Conservation (phyloP, 2,113 vertebrate genomes). For the Cryptomyrus ogoouensis region DNA sequence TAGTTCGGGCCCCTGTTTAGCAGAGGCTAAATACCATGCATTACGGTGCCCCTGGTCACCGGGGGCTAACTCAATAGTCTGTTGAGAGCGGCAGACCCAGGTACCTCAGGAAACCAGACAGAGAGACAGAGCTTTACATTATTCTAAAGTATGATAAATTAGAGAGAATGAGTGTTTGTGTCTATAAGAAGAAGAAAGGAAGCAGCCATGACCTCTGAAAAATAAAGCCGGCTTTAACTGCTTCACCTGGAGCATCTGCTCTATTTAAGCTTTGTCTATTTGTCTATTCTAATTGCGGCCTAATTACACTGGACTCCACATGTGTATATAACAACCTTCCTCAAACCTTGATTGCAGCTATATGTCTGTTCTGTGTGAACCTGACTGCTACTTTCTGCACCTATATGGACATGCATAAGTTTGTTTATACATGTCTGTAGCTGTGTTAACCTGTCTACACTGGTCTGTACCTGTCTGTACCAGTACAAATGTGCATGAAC, state of each 20-base stretch:
- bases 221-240: background rate
- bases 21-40: background rate
- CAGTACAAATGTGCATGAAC: background rate
- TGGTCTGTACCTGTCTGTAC: background rate
- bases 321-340: background rate
- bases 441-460: too few species aligned
- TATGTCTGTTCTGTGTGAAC: background rate
- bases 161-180: background rate
- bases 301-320: background rate
- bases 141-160: background rate
- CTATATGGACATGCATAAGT: background rate
- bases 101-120: background rate
- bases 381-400: background rate
- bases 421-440: background rate
- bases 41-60: background rate
- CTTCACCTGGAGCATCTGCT: background rate
- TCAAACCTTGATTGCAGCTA: background rate
- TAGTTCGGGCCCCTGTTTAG: background rate
- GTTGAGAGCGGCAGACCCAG: background rate
- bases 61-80: background rate
- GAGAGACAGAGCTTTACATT: background rate
- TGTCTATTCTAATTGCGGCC: background rate
- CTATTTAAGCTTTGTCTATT: background rate
- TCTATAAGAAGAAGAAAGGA: background rate
- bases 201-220: background rate